phyloP scores from a whole-genome alignment of 1,140 invertebrate genomes.

The Palaemon carinicauda region DNA sequence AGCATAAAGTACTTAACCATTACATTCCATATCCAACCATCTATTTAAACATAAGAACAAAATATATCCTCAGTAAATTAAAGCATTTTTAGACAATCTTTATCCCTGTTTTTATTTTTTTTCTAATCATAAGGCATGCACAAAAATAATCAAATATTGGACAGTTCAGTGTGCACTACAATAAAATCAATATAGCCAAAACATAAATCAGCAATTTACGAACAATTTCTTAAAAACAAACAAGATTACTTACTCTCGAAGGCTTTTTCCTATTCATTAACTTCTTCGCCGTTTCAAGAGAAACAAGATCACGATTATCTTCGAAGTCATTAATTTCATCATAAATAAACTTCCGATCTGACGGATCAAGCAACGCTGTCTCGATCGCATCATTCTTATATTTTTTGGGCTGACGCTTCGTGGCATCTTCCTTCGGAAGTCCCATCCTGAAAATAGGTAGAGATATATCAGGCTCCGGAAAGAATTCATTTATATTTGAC shows the following conservation, averaged over 20 bases:
- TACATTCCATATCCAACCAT: too few species aligned
- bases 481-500: too few species aligned
- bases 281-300: not conserved
- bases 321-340: conserved; percentile 43
- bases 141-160: too few species aligned
- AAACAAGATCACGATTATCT: conserved; percentile 3
- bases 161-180: not conserved
- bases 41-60: too few species aligned
- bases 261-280: not conserved
- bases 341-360: conserved; percentile 6
- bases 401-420: not conserved
- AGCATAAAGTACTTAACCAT: too few species aligned
- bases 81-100: too few species aligned
- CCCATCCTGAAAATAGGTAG: too few species aligned
- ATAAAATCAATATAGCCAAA: not conserved
- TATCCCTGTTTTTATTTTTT: too few species aligned
- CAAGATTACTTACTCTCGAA: not conserved
- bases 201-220: not conserved
- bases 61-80: too few species aligned
- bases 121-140: too few species aligned
- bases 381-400: not conserved
- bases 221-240: not conserved
- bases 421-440: too few species aligned
- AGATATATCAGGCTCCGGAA: too few species aligned
- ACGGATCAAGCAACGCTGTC: conserved; percentile 11